phyloP scores from a whole-genome alignment of 2,113 vertebrate genomes.

The Naja naja region DNA sequence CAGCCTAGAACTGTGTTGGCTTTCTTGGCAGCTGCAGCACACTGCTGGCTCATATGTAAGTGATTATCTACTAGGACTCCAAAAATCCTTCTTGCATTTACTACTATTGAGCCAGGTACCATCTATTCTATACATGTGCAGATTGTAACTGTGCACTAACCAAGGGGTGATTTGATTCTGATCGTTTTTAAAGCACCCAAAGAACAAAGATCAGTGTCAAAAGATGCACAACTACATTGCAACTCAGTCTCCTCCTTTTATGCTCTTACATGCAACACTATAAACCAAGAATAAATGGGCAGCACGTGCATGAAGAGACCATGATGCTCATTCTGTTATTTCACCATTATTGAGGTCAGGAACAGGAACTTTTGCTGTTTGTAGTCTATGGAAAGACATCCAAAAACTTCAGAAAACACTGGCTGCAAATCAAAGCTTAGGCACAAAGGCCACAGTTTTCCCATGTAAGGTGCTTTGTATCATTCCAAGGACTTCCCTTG shows the following conservation, averaged over 20 bases:
- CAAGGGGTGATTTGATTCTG: not conserved
- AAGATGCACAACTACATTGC: not conserved
- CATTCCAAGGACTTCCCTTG: not conserved
- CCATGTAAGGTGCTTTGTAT: not conserved
- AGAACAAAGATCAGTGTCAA: not conserved
- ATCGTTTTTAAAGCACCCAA: not conserved
- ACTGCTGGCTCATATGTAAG: not conserved
- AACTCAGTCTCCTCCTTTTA: not conserved
- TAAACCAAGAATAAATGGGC: not conserved
- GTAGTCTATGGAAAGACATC: not conserved
- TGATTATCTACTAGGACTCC: not conserved
- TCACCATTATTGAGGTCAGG: not conserved
- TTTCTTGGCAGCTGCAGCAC: not conserved
- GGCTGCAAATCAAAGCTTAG: not conserved
- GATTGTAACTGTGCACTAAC: not conserved
- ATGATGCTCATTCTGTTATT: not conserved
- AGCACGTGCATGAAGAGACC: not conserved
- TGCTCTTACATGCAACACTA: not conserved
- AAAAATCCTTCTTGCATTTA: not conserved
- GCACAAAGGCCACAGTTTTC: not conserved
- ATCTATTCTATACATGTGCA: not conserved
- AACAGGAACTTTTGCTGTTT: not conserved
- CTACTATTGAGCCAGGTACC: not conserved
- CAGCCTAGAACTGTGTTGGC: not conserved
- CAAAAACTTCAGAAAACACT: not conserved